These are phyloP conservation scores for Orthosia cruda DNA, from an alignment of 2,888 invertebrate species.

Conservation along the genomic window DNA sequence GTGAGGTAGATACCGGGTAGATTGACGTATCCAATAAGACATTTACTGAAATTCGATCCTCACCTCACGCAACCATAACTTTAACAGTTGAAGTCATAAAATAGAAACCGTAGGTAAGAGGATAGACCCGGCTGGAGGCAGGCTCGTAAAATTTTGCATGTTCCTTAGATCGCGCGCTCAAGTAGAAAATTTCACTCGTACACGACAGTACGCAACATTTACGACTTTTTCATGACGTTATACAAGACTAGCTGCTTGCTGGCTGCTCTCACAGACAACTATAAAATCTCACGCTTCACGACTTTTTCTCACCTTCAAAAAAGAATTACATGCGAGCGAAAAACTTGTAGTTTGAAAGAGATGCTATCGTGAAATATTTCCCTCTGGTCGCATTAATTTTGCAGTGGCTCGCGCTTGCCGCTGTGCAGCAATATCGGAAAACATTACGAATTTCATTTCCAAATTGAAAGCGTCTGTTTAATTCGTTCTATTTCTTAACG, in stretches of 20 bases:
- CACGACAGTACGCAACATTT: conserved; percentile 86
- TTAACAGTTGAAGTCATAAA: conserved; percentile 78
- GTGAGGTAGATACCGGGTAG: conserved; percentile 15
- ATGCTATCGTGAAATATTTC: conserved; percentile 70
- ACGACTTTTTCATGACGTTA: conserved; percentile 87
- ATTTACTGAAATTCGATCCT: conserved; percentile 65
- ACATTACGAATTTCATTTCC: conserved; percentile 70
- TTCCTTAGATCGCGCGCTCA: conserved; percentile 82
- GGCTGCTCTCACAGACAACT: conserved; percentile 79
- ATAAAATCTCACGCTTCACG: conserved; percentile 81
- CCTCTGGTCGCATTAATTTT: conserved; percentile 72
- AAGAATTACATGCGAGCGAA: conserved; percentile 65
- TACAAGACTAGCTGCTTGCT: conserved; percentile 81
- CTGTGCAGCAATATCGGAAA: conserved; percentile 70
- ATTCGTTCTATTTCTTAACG: conserved; percentile 56
- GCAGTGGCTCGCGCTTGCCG: conserved; percentile 62
- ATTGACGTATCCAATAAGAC: conserved; percentile 56
- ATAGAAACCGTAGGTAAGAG: conserved; percentile 73
- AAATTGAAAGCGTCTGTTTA: conserved; percentile 64
- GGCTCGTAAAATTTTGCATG: conserved; percentile 87
- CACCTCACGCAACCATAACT: conserved; percentile 73
- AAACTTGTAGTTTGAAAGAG: conserved; percentile 67
- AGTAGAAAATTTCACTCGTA: conserved; percentile 86
- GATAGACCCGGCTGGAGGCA: conserved; percentile 74
- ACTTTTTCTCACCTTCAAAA: conserved; percentile 74